Base-by-base conservation (phyloP, 2,113 vertebrate genomes). In the Nibea albiflora region DNA sequence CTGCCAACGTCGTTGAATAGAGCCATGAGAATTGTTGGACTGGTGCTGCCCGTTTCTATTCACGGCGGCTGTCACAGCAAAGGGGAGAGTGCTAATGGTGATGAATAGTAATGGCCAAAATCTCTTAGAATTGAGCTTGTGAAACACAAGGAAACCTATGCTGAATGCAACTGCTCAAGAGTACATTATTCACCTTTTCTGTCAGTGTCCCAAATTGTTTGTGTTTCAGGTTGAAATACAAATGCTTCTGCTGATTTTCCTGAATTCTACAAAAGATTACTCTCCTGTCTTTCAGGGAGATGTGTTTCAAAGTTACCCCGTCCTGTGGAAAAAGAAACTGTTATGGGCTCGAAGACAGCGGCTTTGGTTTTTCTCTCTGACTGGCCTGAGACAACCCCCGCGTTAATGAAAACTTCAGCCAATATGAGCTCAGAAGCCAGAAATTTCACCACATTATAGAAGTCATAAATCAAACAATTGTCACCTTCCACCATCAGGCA, bases 391-490 rank as follows among this genome's bases (percentile, higher is more conserved):
- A 76, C 73, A 56, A 76, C 75, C 78, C 62, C 47, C 52, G 70
- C 16, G 52, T 81, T 78, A 87, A 90, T 88, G 80, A 83, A 88
- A 88, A 66, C 8, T 11, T 76, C 77, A 71, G 56, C 67, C 74
- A 78, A 63, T 76, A 73, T 64, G 61, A 83, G 39, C 24, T 16
- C 11, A n/a, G 62, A 73, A 80, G 73, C 42, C 61, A 79, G 72
- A 71, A 79, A 83, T 69, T 74, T 80, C 73, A 67, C 74, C 68
- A 76, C 75, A 80, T 89, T 90, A 84, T 81, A 44, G 50, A 84
- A 77, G 17, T 78, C 85, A 90, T 83, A 83, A 91, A 92, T 91
- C 75, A 93, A 83, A 78, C 61, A 65, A 57, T 56, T 62, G 77
- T 85, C 79, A 67, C 7, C 76, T 57, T 83, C 62, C 52, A 62